phyloP scores from a whole-genome alignment of 2,888 invertebrate genomes.

The Cephus sareptanus region DNA sequence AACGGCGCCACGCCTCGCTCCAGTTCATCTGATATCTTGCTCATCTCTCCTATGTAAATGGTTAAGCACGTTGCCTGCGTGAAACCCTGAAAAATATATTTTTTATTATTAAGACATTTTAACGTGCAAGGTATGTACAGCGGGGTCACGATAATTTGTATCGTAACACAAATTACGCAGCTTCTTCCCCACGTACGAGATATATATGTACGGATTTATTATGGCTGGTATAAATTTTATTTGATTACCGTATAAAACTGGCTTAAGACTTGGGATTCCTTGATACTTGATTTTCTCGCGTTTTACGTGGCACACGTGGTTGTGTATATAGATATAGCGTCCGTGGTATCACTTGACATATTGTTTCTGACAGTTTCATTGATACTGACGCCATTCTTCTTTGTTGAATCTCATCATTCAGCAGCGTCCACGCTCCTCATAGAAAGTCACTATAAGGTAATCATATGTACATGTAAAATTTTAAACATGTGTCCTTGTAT shows the following conservation, averaged over 20 bases:
- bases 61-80: background rate
- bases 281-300: background rate
- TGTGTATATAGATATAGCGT: background rate
- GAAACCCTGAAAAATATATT: background rate
- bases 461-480: background rate
- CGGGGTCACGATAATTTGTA: background rate
- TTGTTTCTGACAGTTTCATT: background rate
- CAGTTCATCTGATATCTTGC: conserved; percentile 38
- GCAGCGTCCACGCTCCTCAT: background rate
- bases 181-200: background rate
- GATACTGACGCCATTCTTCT: background rate
- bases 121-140: background rate
- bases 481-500: background rate
- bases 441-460: background rate
- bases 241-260: background rate
- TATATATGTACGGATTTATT: background rate
- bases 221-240: background rate
- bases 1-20: conserved; percentile 40
- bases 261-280: background rate
- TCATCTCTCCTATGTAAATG: background rate
- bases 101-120: background rate
- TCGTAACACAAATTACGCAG: background rate
- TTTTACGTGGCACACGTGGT: background rate
- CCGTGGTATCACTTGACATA: background rate
- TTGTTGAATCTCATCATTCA: background rate